phyloP scores from a whole-genome alignment of 2,797 vertebrate species.

The Jordanella pulchra region DNA sequence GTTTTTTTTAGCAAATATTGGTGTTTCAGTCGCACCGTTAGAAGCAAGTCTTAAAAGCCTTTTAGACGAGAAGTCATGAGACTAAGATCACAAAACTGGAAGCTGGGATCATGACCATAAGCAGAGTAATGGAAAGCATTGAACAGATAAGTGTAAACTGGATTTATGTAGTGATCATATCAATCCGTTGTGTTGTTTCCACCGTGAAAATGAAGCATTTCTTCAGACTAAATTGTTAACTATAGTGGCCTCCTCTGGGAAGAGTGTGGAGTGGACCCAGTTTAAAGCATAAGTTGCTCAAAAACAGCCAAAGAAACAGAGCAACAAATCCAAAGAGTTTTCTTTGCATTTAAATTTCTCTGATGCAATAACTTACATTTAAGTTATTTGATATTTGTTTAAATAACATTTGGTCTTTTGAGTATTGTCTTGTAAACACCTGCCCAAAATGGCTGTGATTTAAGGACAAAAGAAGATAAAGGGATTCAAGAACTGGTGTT shows the following conservation, averaged over 20 bases:
- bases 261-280: not conserved
- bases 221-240: not conserved
- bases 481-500: too few species aligned
- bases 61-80: not conserved
- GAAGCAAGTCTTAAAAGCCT: not conserved
- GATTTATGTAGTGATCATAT: not conserved
- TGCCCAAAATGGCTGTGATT: too few species aligned
- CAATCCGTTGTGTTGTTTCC: not conserved
- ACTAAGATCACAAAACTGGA: not conserved
- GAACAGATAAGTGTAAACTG: not conserved
- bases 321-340: not conserved
- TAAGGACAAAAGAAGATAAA: too few species aligned
- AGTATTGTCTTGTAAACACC: too few species aligned
- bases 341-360: not conserved
- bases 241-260: not conserved
- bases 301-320: not conserved
- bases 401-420: too few species aligned
- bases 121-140: not conserved
- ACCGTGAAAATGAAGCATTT: not conserved
- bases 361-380: too few species aligned
- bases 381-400: too few species aligned
- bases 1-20: not conserved
- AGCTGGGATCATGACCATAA: not conserved
- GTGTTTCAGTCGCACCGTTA: not conserved
- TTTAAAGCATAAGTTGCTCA: not conserved